Base-by-base conservation (phyloP, 2,888 invertebrate genomes). In the Alentia gelatinosa region DNA sequence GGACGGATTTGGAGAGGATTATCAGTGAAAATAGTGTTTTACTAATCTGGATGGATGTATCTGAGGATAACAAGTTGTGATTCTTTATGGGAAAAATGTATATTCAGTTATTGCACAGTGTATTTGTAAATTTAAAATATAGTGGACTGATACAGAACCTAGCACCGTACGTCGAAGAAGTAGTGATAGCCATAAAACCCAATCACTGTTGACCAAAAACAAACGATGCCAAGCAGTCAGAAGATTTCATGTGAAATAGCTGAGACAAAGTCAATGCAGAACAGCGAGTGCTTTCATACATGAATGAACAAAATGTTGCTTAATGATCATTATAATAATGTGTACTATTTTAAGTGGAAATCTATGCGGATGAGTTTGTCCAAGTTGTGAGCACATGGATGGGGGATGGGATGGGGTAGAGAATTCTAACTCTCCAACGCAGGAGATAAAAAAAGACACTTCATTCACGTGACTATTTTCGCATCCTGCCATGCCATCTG, bases 131-230 rank as follows among this genome's bases (percentile, higher is more conserved):
- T 19, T 56, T 56, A 56, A 7, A 47, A 47, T 12, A 68, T 68
- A 68, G 68, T 68, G n/a, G 68, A 30, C 19, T 12, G n/a, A 68
- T 68, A 30, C 30, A n/a, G 30, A 68, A 26, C 68, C 23, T 26
- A 68, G 68, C 33, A 68, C 33, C n/a, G 68, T 68, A 19, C n/a
- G 56, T 56, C 56, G 35, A 79, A 33, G 5, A 37, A 35, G 1
- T 35, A 79, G 35, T 35, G 35, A 39, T 79, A 79, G 35, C 3
- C 19, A 56, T 56, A 68, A 19, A 33, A 79, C 35, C 79, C 79
- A 79, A 79, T 79, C 79, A 79, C 79, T 79, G 79, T 79, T 79
- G 79, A 79, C 79, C 79, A 79, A 79, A 79, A 79, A 79, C 47
- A 47, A 9, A 12, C 47, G 79, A 79, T 12, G 35, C 39, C 37